Evolutionary conservation across 2,113 vertebrate genomes (phyloP), one percentile per base, ranked within the genome.

Genomic region (Alexandromys fortis): DNA sequence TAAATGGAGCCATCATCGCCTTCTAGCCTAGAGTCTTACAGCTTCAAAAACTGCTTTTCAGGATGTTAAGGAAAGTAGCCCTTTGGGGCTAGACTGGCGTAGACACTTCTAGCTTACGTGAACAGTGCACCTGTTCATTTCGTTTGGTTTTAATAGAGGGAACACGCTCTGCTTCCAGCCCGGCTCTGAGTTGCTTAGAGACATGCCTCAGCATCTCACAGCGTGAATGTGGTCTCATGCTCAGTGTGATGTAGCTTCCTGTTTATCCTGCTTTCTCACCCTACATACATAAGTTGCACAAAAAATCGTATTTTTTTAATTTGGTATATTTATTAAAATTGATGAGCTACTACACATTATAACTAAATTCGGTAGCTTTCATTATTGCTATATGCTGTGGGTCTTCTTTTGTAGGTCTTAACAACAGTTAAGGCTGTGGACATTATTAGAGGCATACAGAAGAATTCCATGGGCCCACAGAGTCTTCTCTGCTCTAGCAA

Each of bases 11-110:
- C 24, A 0, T 65, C 24, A 0, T 65, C 13, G 4, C n/a, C 35
- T 90, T 65, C 45, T 88, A 52, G 73, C 38, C 17, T 5, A 68
- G 38, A 95, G 76, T 93, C 86, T 21, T 86, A 75, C 85, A 96
- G 85, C 96, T 96, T 85, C 72, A 93, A 79, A 89, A 92, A 55
- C 96, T 91, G 89, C 93, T 96, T 97, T 75, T 90, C 90, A 93
- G 35, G 24, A 82, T 90, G 76, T 91, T 96, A 97, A 89, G 55
- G 47, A 93, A 86, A 96, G 78, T 58, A 78, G 75, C 70, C 1
- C 38, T 49, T 0, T 88, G 33, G 22, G 65, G 68, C 12, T 30
- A 24, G 7, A 47, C 72, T 89, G 86, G n/a, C 26, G 79, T 49
- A 91, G 77, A 45, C n/a, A 83, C 1, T 49, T 68, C 63, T 75